phyloP scores from a whole-genome alignment of 2,797 vertebrate species.

The Catamblyrhynchus diadema region DNA sequence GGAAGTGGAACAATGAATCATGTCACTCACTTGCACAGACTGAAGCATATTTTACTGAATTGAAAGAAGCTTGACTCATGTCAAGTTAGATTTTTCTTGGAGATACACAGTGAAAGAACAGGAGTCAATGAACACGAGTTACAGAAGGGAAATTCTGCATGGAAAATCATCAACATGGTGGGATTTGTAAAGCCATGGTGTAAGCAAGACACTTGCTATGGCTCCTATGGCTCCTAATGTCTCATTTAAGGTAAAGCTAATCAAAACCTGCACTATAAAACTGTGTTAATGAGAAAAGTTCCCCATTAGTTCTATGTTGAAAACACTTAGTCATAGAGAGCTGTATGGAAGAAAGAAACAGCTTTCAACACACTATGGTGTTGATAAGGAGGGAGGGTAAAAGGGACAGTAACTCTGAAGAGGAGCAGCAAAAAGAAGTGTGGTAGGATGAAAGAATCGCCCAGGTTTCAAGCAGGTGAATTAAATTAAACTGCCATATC shows the following conservation, averaged over 20 bases:
- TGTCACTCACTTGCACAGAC: neutral
- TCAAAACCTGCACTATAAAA: neutral
- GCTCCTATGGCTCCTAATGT: neutral
- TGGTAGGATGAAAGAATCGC: neutral
- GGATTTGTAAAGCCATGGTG: neutral
- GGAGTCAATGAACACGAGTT: neutral
- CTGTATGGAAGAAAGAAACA: neutral
- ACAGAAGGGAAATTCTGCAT: neutral
- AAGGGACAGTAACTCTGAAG: neutral
- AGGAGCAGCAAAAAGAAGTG: neutral
- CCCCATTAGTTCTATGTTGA: neutral
- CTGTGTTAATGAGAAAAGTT: neutral
- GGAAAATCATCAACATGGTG: neutral
- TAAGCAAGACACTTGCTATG: neutral
- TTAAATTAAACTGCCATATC: neutral
- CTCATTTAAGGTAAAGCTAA: neutral
- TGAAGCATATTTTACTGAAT: neutral
- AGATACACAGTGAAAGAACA: neutral
- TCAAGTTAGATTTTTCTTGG: neutral
- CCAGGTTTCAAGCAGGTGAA: neutral
- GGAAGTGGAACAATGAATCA: neutral
- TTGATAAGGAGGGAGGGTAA: neutral
- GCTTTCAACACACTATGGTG: neutral
- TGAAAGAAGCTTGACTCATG: neutral
- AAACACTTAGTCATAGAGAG: neutral